Evolutionary conservation across 2,113 vertebrate genomes (phyloP).

Genomic region (Crotophaga sulcirostris): DNA sequence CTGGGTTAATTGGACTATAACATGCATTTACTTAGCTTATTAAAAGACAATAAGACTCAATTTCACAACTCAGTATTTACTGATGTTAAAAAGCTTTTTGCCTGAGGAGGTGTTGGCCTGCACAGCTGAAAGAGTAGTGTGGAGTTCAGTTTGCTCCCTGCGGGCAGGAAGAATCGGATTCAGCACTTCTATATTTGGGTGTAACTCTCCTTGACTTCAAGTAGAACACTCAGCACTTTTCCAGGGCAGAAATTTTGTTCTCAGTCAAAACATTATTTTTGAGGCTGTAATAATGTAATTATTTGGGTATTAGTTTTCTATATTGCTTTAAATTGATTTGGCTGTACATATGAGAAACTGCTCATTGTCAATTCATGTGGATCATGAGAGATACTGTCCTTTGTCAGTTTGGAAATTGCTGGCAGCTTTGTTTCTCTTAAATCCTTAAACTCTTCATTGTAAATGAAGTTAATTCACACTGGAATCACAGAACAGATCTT

Average conservation of each 20-base stretch:
- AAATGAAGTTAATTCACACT: background rate
- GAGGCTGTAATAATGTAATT: background rate
- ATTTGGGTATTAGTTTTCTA: background rate
- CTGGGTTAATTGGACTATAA: background rate
- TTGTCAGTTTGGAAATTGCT: background rate
- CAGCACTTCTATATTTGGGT: background rate
- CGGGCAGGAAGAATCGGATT: background rate
- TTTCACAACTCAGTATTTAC: background rate
- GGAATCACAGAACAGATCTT: background rate
- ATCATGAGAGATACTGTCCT: fast-evolving
- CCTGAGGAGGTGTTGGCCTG: background rate
- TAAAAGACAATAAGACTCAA: background rate
- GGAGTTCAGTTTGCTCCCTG: background rate
- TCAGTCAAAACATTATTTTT: background rate
- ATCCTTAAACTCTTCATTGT: background rate
- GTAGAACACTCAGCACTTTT: background rate
- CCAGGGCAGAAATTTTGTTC: background rate
- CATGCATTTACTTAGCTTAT: background rate
- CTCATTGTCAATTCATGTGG: background rate
- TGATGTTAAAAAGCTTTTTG: background rate
- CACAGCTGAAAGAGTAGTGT: background rate
- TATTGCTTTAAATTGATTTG: background rate
- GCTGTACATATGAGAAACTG: background rate
- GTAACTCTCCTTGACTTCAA: background rate
- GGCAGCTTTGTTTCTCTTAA: background rate